Evolutionary conservation across 2,113 vertebrate species (phyloP).

Genomic region (Athene cunicularia): DNA sequence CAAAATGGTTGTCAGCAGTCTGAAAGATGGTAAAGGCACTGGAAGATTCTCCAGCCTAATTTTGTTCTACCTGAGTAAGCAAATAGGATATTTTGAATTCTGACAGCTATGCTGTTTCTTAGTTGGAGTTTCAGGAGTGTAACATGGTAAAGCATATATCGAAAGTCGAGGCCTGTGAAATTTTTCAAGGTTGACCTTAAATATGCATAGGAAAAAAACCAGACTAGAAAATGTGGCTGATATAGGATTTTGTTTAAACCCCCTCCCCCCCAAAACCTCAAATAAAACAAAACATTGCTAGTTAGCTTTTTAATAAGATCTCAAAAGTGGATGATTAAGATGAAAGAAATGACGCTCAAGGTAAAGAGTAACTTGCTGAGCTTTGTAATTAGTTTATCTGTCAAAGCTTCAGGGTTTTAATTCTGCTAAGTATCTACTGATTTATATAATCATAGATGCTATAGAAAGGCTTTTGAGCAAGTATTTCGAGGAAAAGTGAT

Average conservation of each 20-base stretch:
- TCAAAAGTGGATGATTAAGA: background rate
- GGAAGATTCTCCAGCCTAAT: too few relatives aligned
- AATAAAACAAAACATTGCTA: fast-evolving
- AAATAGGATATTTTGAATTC: background rate
- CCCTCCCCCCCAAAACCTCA: too few relatives aligned
- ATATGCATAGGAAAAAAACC: background rate
- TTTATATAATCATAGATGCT: background rate
- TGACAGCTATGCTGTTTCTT: background rate
- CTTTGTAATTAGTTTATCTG: background rate
- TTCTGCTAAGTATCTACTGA: background rate
- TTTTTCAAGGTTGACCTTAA: background rate
- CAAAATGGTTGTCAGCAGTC: background rate
- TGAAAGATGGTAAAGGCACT: background rate
- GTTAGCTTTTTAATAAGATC: background rate
- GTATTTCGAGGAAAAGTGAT: background rate
- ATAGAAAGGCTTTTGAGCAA: background rate
- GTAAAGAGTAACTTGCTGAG: background rate
- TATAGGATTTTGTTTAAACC: background rate
- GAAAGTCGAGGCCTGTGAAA: background rate
- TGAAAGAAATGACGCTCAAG: background rate
- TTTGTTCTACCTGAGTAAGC: background rate
- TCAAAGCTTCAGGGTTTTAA: background rate
- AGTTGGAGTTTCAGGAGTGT: background rate
- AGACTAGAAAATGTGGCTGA: background rate
- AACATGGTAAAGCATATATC: background rate